Conservation (phyloP, 37 sponge, comb jelly and placozoan species). For the Beroe ovata region DNA sequence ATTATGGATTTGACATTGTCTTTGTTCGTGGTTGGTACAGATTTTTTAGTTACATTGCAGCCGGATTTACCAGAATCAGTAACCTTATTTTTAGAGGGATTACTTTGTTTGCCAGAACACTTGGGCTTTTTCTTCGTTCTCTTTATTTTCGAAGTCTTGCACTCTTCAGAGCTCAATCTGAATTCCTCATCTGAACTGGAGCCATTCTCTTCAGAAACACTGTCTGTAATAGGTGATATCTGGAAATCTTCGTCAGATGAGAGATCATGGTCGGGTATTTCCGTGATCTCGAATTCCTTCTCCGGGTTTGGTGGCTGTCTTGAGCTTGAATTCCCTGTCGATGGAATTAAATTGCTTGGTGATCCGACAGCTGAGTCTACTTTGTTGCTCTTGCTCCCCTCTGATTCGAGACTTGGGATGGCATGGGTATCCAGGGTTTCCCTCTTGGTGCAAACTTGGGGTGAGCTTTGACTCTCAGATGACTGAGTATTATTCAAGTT, state of each 20-base stretch:
- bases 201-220: not conserved
- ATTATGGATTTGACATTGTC: not conserved
- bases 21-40: not conserved
- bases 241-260: slow-evolving; percentile 13
- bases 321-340: too few species aligned
- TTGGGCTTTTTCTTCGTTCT: not conserved
- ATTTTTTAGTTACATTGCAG: not conserved
- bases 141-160: not conserved
- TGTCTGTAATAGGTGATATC: not conserved
- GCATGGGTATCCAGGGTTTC: not conserved
- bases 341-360: not conserved
- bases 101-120: not conserved
- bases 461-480: not conserved
- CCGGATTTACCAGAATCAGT: not conserved
- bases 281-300: not conserved
- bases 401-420: not conserved
- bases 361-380: not conserved
- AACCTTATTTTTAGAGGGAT: not conserved
- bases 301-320: too few species aligned
- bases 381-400: not conserved
- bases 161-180: slow-evolving; percentile 2
- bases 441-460: too few species aligned
- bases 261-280: not conserved
- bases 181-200: slow-evolving; percentile 11
- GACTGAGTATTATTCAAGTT: not conserved